Conservation (phyloP, 1,140 invertebrate species). For the Calephelis virginiensis region DNA sequence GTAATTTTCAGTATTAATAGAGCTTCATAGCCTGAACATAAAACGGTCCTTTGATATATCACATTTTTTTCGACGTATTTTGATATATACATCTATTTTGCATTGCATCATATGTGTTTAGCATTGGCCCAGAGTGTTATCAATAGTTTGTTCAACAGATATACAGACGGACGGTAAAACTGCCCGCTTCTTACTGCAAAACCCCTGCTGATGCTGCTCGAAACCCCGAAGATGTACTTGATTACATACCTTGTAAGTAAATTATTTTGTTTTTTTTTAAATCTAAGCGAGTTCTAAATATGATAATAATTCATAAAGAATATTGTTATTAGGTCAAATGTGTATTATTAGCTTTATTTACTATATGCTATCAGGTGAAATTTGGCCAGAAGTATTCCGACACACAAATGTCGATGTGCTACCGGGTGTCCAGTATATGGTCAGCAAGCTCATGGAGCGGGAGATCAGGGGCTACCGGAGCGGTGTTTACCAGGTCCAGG, state of each 20-base stretch:
- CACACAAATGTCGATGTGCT: constrained; percentile 52
- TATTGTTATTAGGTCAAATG: too few species aligned
- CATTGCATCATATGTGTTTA: too few species aligned
- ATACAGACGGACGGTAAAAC: constrained; percentile 67
- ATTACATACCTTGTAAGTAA: constrained; percentile 73
- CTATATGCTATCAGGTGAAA: constrained; percentile 45
- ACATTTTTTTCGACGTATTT: too few species aligned
- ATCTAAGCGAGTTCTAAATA: too few species aligned
- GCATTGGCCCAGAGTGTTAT: too few species aligned
- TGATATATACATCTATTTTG: too few species aligned
- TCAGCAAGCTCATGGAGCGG: constrained; percentile 48
- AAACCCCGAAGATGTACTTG: constrained; percentile 73
- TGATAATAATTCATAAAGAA: too few species aligned
- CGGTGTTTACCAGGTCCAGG: constrained; percentile 50
- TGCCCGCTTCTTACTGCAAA: constrained; percentile 66
- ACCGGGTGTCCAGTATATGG: constrained; percentile 40
- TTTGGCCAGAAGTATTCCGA: constrained; percentile 67
- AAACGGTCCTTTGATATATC: too few species aligned
- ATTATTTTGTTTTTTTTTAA: background rate
- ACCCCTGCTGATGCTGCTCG: constrained; percentile 71
- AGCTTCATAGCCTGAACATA: too few species aligned
- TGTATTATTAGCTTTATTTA: background rate
- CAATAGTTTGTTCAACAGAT: constrained; percentile 41
- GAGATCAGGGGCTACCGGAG: constrained; percentile 49
- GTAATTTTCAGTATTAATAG: too few species aligned